Percentiles rank a stretch among this genome's conserved stretches.
Conservation (phyloP, 2,113 vertebrate genomes). For the Antechinus flavipes region DNA sequence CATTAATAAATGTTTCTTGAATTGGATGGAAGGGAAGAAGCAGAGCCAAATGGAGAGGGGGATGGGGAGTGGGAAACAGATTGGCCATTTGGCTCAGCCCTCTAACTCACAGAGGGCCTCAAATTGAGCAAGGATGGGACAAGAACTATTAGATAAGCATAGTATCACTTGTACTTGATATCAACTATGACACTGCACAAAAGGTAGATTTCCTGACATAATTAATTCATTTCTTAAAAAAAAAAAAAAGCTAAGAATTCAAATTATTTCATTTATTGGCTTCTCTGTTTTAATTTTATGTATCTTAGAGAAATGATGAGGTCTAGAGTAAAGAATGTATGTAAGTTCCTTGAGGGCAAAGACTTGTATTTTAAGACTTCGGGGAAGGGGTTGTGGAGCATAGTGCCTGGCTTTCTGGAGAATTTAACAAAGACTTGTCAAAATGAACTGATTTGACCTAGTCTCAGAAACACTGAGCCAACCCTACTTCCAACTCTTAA, state of each 20-base stretch:
- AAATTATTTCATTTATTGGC: neutral
- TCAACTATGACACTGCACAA: neutral
- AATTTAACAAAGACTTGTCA: neutral
- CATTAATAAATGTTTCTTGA: neutral
- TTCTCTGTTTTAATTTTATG: neutral
- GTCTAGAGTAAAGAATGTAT: neutral
- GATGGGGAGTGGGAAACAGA: neutral
- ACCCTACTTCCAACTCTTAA: neutral
- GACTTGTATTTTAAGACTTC: neutral
- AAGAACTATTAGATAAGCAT: neutral
- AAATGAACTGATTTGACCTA: neutral
- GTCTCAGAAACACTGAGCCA: neutral
- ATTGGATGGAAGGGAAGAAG: conserved; percentile 8
- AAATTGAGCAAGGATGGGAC: neutral
- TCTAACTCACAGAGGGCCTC: neutral
- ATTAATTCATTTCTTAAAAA: neutral
- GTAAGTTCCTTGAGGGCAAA: neutral
- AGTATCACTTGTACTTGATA: neutral
- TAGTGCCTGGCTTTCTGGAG: neutral
- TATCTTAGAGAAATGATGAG: neutral
- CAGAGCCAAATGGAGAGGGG: neutral
- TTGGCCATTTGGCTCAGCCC: neutral
- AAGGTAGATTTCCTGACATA: neutral
- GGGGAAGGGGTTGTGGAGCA: neutral
- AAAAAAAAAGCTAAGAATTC: neutral